Evolutionary conservation across 2,888 invertebrate genomes (phyloP), one percentile per base, ranked within the genome.

Genomic region (Baronia brevicornis): DNA sequence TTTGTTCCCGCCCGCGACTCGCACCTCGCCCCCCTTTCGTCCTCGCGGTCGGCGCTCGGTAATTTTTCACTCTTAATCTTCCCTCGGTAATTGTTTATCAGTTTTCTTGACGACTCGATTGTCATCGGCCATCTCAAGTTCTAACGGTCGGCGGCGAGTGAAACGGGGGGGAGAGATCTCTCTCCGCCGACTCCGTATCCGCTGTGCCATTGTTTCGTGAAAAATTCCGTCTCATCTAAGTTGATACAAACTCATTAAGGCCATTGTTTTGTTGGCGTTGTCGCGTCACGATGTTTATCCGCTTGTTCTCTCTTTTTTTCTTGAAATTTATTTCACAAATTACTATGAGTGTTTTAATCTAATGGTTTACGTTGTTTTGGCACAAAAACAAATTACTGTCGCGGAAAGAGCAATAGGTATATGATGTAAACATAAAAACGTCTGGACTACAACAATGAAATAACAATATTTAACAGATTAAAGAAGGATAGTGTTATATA

Each of bases 1-100:
- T 57, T 54, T 54, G 51, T 56, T 54, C 51, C 45, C 41, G 39
- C n/a, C n/a, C n/a, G n/a, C n/a, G n/a, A n/a, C n/a, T n/a, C n/a
- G n/a, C n/a, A n/a, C n/a, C n/a, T n/a, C n/a, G n/a, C n/a, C n/a
- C n/a, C n/a, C n/a, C n/a, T n/a, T n/a, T n/a, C n/a, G n/a, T n/a
- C n/a, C n/a, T n/a, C n/a, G 29, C 15, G 18, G 2, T 10, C 8
- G 4, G 38, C 43, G 38, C 38, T 41, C 42, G 39, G 42, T 38
- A 39, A 51, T 54, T 51, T 55, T 51, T 54, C 54, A 56, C 46
- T 46, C 40, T 42, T 48, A 54, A 54, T 54, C 51, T 49, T 33
- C 38, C 33, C 39, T 28, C 37, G 27, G 36, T 45, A 43, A 53
- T 53, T 47, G 51, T 51, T 49, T 43, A 43, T 46, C 43, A 45